Base-by-base conservation (phyloP, 1,140 invertebrate genomes). In the Frieseomelitta varia region DNA sequence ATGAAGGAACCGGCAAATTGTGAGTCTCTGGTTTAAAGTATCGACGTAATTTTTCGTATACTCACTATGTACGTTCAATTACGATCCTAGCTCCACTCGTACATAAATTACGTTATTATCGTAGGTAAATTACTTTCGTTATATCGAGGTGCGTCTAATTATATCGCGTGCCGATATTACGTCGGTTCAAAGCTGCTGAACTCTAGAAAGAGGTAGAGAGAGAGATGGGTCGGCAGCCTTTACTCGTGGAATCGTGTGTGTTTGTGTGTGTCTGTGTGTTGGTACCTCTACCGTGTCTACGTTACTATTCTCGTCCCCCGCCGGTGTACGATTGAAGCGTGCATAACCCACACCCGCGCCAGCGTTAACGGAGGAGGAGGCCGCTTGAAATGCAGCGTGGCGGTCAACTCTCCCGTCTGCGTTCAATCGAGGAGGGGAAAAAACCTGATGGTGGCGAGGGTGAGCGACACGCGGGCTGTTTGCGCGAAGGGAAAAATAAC, bases 201-300 rank as follows among this genome's bases (percentile, higher is more conserved):
- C 21, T 55, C 19, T 19, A 34, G n/a, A 69, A 30, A 39, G 30
- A 69, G 30, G 24, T 21, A 69, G 30, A 39, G n/a, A 73, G 39
- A 72, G n/a, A 74, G 77, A 74, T 67, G 58, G 83, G 78, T 84
- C 83, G 83, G 78, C 69, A 84, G 69, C 83, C 78, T 84, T 84
- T 84, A 19, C 19, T 10, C 34, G 21, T 55, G 4, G 53, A 73
- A 56, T 34, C 34, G 6, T 39, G 39, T 39, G 39, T 8, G 39
- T 39, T 3, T 39, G 39, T 39, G 39, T 39, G 39, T 39, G 39
- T 39, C 2, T 39, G 39, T 73, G 68, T 73, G 77, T 79, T 68
- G 58, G 76, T 79, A 84, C 78, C 78, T 78, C n/a, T 39, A 34
- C 58, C 68, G 77, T 74, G 69, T 65, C n/a, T n/a, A n/a, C 63